These are phyloP conservation scores for Cotesia chilonis DNA, from an alignment of 1,140 invertebrate species.

Conservation along the genomic window DNA sequence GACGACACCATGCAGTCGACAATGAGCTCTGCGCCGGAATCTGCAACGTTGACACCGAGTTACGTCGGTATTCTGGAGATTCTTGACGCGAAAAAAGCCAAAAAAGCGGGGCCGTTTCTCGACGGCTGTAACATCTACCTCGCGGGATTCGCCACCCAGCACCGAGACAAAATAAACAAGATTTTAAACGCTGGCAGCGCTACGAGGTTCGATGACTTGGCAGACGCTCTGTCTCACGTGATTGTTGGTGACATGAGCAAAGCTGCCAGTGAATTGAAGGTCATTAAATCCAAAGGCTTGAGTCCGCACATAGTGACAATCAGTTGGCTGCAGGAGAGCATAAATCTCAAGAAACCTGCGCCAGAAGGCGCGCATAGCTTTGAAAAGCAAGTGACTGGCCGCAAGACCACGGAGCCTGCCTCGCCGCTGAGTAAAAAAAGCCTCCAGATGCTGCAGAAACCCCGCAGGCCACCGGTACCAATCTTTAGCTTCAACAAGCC, in stretches of 20 bases:
- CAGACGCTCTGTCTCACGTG: slow-evolving; percentile 82
- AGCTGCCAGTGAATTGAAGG: slow-evolving; percentile 63
- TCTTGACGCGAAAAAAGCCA: slow-evolving; percentile 73
- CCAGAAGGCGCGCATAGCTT: slow-evolving; percentile 68
- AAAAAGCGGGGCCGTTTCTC: slow-evolving; percentile 79
- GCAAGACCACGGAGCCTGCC: slow-evolving; percentile 53
- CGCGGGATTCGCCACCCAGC: slow-evolving; percentile 71
- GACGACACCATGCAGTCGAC: slow-evolving; percentile 42
- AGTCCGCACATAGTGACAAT: slow-evolving; percentile 72
- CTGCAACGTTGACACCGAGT: slow-evolving; percentile 46
- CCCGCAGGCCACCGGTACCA: slow-evolving; percentile 48
- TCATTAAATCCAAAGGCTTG: slow-evolving; percentile 56
- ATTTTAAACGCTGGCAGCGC: slow-evolving; percentile 84
- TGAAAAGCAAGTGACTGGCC: slow-evolving; percentile 47
- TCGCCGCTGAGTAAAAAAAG: slow-evolving; percentile 74
- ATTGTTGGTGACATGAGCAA: slow-evolving; percentile 72
- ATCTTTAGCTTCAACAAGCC: slow-evolving; percentile 45
- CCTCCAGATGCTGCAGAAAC: slow-evolving; percentile 57
- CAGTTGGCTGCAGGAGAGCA: slow-evolving; percentile 80
- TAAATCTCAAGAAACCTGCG: slow-evolving; percentile 69
- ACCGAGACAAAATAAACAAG: slow-evolving; percentile 79
- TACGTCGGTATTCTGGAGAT: slow-evolving; percentile 62
- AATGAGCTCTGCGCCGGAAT: slow-evolving; percentile 44
- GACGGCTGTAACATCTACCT: slow-evolving; percentile 83
- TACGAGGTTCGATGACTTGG: slow-evolving; percentile 78